phyloP scores from a whole-genome alignment of 2,113 vertebrate genomes.

The Corydoras maculifer region DNA sequence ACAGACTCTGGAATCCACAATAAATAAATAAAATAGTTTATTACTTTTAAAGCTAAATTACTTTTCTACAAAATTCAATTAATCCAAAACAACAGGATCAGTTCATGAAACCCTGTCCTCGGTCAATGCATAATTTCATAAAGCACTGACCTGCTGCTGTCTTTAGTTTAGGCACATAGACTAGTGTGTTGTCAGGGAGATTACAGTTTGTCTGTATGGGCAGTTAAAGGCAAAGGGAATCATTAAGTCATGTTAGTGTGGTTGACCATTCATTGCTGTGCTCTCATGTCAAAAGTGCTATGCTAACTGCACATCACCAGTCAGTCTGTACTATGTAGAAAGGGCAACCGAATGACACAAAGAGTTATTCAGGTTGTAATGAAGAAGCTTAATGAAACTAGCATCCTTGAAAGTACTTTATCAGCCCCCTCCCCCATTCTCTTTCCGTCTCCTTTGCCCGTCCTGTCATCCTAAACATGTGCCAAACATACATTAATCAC shows the following conservation, averaged over 20 bases:
- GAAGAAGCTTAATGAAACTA: slow-evolving; percentile 83
- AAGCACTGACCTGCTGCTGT: slow-evolving; percentile 18
- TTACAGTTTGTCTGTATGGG: slow-evolving; percentile 22
- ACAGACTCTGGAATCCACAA: too few species aligned
- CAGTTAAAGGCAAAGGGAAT: slow-evolving; percentile 17
- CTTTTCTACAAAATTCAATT: too few species aligned
- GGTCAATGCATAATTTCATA: not conserved
- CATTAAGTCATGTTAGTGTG: slow-evolving; percentile 34
- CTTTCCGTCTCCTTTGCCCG: slow-evolving; percentile 49
- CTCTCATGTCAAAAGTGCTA: slow-evolving; percentile 35
- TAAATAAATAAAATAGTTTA: too few species aligned
- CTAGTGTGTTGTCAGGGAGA: slow-evolving; percentile 27
- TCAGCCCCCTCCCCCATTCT: slow-evolving; percentile 59
- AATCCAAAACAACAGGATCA: too few species aligned
- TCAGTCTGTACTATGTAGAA: slow-evolving; percentile 34
- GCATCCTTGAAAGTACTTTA: slow-evolving; percentile 89
- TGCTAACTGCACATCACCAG: slow-evolving; percentile 35
- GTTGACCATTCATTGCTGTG: slow-evolving; percentile 16
- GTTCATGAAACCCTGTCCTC: slow-evolving; percentile 6
- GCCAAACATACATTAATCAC: slow-evolving; percentile 81
- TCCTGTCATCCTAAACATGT: slow-evolving; percentile 77
- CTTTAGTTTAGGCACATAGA: slow-evolving; percentile 18
- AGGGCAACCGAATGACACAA: slow-evolving; percentile 65
- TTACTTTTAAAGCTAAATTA: too few species aligned
- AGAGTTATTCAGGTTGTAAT: slow-evolving; percentile 75